phyloP scores from a whole-genome alignment of 2,797 vertebrate genomes.

The Mormyrus hasselquistii region DNA sequence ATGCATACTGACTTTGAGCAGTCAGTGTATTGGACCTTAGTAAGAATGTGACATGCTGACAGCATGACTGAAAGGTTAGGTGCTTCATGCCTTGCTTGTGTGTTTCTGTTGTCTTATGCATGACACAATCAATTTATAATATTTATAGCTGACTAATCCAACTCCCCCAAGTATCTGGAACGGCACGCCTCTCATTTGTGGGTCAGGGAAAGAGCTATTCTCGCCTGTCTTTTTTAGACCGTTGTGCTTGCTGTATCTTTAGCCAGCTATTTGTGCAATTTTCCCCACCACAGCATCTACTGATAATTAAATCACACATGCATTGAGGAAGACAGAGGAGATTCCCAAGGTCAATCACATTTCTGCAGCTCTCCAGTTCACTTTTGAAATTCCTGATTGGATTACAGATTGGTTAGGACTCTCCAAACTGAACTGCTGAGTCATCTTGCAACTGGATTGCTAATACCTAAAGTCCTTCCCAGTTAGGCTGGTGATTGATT shows the following conservation, averaged over 20 bases:
- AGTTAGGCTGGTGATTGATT: not conserved
- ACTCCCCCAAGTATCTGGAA: not conserved
- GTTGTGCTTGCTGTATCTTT: not conserved
- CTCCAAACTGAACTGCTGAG: conserved; percentile 30
- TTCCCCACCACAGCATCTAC: not conserved
- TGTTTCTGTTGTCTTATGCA: not conserved
- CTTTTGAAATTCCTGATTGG: not conserved
- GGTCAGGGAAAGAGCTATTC: not conserved
- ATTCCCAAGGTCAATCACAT: conserved; percentile 51
- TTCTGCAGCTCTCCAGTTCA: conserved; percentile 32
- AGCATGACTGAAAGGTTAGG: not conserved
- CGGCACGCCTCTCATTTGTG: not conserved
- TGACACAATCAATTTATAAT: not conserved
- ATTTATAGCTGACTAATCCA: not conserved
- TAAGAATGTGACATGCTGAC: not conserved
- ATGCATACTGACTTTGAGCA: not conserved
- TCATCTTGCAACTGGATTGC: not conserved
- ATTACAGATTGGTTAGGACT: conserved; percentile 28
- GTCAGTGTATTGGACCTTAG: not conserved
- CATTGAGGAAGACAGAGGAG: conserved; percentile 19
- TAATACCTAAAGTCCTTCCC: not conserved
- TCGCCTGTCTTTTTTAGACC: no score
- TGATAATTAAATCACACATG: not conserved
- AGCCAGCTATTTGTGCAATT: not conserved
- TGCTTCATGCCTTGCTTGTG: not conserved